Evolutionary conservation across 2,888 invertebrate genomes (phyloP).

Genomic region (Agonopterix subpropinquella): DNA sequence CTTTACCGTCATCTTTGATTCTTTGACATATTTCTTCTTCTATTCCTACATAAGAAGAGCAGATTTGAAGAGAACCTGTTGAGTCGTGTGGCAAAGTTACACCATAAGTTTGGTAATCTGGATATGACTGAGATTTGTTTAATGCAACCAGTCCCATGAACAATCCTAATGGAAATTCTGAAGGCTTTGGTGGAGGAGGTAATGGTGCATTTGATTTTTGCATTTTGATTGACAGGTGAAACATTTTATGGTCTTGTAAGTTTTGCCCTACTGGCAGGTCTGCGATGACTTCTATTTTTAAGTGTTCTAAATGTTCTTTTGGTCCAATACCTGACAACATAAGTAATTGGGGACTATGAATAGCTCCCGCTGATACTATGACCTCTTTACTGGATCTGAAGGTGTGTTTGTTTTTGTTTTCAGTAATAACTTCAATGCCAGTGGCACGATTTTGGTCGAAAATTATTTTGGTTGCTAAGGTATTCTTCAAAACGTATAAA

Average conservation of each 20-base stretch:
- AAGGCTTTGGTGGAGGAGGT: not conserved
- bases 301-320: slow-evolving; percentile 29
- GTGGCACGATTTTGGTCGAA: slow-evolving; percentile 30
- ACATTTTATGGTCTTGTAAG: slow-evolving; percentile 38
- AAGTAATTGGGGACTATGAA: slow-evolving; percentile 41
- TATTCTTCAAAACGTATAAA: slow-evolving; percentile 49
- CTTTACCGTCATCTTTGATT: slow-evolving; percentile 10
- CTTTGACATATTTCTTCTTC: slow-evolving; percentile 21
- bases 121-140: slow-evolving; percentile 68
- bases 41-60: slow-evolving; percentile 16
- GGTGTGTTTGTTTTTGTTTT: slow-evolving; percentile 15
- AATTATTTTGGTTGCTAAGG: slow-evolving; percentile 58
- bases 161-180: slow-evolving; percentile 2
- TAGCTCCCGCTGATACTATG: slow-evolving; percentile 42
- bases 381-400: slow-evolving; percentile 33
- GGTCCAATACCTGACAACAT: slow-evolving; percentile 53
- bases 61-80: slow-evolving; percentile 10
- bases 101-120: slow-evolving; percentile 37
- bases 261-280: slow-evolving; percentile 41
- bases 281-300: slow-evolving; percentile 26
- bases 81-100: slow-evolving; percentile 16
- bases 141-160: slow-evolving; percentile 58
- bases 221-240: slow-evolving; percentile 25
- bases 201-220: slow-evolving; percentile 26
- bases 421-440: slow-evolving; percentile 47